These are phyloP conservation scores for Phyllotis vaccarum DNA, from an alignment of 2,797 vertebrate species.

Conservation along the genomic window DNA sequence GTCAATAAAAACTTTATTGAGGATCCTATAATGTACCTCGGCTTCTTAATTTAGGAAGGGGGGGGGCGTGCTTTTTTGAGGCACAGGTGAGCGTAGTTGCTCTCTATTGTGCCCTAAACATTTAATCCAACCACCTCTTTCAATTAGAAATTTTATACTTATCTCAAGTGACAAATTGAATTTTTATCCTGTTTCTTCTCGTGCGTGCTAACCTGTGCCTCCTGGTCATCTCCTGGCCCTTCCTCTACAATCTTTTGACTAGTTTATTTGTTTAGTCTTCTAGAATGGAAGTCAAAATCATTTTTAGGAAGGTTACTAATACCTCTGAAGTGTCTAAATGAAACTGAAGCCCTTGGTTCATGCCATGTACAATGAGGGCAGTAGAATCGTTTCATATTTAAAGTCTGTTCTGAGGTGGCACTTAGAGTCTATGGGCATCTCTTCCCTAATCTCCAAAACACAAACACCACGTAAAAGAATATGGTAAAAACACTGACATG, in stretches of 20 bases:
- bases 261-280: conserved; percentile 76
- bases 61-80: neutral
- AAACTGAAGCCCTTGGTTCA: conserved; percentile 58
- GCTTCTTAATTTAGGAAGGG: neutral
- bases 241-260: conserved; percentile 74
- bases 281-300: conserved; percentile 79
- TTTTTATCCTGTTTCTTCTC: neutral
- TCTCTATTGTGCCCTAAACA: neutral
- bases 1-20: neutral
- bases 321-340: conserved; percentile 76
- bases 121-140: neutral
- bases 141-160: neutral
- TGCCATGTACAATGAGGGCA: conserved; percentile 70
- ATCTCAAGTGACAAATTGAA: conserved; percentile 36
- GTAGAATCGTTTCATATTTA: conserved; percentile 78
- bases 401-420: conserved; percentile 62
- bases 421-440: conserved; percentile 67
- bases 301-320: conserved; percentile 82
- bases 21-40: neutral
- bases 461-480: neutral
- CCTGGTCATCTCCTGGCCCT: conserved; percentile 65
- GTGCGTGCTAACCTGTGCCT: neutral
- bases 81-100: neutral
- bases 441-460: conserved; percentile 39
- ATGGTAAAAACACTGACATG: neutral